Conservation (phyloP, 23 tunicate genomes). For the Ciona savignyi region DNA sequence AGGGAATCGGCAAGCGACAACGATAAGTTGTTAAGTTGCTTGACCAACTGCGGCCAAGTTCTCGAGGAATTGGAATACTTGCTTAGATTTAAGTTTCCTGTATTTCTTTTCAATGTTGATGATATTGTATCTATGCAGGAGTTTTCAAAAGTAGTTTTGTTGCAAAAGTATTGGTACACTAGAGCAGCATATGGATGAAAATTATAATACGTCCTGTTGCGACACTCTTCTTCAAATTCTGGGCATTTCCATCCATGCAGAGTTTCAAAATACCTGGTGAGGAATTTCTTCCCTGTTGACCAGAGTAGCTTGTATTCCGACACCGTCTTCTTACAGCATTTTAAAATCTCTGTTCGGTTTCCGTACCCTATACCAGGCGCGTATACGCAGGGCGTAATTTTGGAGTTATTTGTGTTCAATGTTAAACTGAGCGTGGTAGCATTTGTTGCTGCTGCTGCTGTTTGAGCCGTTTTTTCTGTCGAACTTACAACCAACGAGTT, state of each 20-base stretch:
- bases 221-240: constrained; percentile 52
- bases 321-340: constrained; percentile 19
- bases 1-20: not conserved
- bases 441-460: too few relatives aligned
- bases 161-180: constrained; percentile 46
- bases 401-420: too few relatives aligned
- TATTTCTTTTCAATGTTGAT: not conserved
- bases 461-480: too few relatives aligned
- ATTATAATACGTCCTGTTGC: not conserved
- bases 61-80: not conserved
- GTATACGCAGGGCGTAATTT: not conserved
- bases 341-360: not conserved
- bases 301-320: constrained; percentile 10
- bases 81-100: not conserved
- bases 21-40: not conserved
- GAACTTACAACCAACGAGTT: too few relatives aligned
- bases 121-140: constrained; percentile 12
- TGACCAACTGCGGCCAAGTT: not conserved
- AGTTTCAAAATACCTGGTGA: constrained; percentile 34
- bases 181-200: constrained; percentile 32
- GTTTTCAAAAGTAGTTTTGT: constrained; percentile 5
- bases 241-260: constrained; percentile 53
- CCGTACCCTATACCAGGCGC: not conserved
- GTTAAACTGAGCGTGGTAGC: too few relatives aligned
- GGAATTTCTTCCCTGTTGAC: constrained; percentile 14